Conservation (phyloP, 2,888 invertebrate species). For the Drosophila infuscata region DNA sequence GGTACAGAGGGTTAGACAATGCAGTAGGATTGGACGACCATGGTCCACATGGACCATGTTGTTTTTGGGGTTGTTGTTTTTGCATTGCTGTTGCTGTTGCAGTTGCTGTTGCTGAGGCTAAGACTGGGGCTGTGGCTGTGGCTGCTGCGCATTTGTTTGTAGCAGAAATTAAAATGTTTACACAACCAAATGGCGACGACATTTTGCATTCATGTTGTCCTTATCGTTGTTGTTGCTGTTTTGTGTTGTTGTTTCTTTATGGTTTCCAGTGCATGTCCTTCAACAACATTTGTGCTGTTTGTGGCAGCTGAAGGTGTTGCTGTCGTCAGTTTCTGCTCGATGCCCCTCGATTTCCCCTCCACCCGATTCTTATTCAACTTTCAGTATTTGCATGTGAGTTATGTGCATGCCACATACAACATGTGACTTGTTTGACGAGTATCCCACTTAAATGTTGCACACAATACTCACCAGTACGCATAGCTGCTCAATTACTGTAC, state of each 20-base stretch:
- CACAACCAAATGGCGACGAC: constrained; percentile 74
- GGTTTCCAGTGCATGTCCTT: constrained; percentile 56
- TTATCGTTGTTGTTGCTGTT: constrained; percentile 33
- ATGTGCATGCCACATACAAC: constrained; percentile 41
- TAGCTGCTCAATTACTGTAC: constrained; percentile 49
- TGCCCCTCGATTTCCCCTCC: constrained; percentile 13
- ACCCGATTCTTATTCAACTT: constrained; percentile 48
- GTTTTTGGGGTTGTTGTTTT: constrained; percentile 25
- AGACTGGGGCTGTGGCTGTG: constrained; percentile 50
- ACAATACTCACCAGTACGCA: constrained; percentile 12
- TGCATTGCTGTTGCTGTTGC: not conserved
- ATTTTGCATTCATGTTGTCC: constrained; percentile 67
- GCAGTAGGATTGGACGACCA: constrained; percentile 64
- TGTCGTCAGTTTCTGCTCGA: constrained; percentile 22
- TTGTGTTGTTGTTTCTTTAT: constrained; percentile 26
- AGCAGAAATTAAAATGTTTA: constrained; percentile 78
- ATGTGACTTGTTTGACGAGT: constrained; percentile 50
- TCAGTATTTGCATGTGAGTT: constrained; percentile 44
- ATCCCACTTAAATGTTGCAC: constrained; percentile 45
- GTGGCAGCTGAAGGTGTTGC: constrained; percentile 55
- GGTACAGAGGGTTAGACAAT: constrained; percentile 33
- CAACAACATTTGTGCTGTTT: constrained; percentile 53
- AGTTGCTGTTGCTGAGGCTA: constrained; percentile 4
- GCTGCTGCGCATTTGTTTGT: constrained; percentile 76
- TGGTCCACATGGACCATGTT: constrained; percentile 66